Conservation (phyloP, 2,113 vertebrate genomes). For the Neotragus moschatus region DNA sequence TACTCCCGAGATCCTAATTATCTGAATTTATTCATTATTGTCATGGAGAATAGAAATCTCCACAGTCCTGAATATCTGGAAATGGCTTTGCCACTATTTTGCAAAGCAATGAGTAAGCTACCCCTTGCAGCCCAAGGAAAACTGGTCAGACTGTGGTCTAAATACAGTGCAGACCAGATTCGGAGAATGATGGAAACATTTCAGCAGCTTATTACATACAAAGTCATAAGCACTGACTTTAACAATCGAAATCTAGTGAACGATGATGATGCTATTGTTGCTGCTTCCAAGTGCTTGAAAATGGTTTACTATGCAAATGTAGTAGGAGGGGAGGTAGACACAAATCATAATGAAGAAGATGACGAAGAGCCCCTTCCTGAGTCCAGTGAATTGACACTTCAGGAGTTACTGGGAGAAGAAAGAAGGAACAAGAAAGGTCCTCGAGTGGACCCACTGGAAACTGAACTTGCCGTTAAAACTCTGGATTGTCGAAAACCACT, state of each 20-base stretch:
- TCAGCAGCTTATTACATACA: constrained; percentile 98
- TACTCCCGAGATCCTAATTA: constrained; percentile 95
- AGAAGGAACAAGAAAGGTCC: constrained; percentile 94
- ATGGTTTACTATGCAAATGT: constrained; percentile 98
- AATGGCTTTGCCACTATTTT: constrained; percentile 94
- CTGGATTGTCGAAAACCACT: constrained; percentile 93
- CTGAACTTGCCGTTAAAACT: constrained; percentile 92
- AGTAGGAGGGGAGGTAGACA: constrained; percentile 92
- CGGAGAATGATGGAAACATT: constrained; percentile 97
- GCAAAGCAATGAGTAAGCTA: constrained; percentile 98
- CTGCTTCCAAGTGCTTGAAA: constrained; percentile 96
- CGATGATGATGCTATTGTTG: constrained; percentile 95
- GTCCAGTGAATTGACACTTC: constrained; percentile 92
- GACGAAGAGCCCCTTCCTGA: constrained; percentile 92
- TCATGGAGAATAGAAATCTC: constrained; percentile 98
- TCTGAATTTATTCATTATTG: constrained; percentile 95
- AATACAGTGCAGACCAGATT: constrained; percentile 88
- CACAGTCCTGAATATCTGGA: constrained; percentile 99
- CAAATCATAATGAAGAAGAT: constrained; percentile 93
- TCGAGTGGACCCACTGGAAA: constrained; percentile 92
- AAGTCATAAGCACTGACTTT: constrained; percentile 96
- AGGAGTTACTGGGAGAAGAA: constrained; percentile 96
- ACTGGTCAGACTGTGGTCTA: constrained; percentile 92
- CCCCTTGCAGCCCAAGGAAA: constrained; percentile 92
- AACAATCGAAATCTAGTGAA: constrained; percentile 93